These are phyloP conservation scores for Probaryconus sp. DNA, from an alignment of 1,140 invertebrate genomes.

Conservation along the genomic window DNA sequence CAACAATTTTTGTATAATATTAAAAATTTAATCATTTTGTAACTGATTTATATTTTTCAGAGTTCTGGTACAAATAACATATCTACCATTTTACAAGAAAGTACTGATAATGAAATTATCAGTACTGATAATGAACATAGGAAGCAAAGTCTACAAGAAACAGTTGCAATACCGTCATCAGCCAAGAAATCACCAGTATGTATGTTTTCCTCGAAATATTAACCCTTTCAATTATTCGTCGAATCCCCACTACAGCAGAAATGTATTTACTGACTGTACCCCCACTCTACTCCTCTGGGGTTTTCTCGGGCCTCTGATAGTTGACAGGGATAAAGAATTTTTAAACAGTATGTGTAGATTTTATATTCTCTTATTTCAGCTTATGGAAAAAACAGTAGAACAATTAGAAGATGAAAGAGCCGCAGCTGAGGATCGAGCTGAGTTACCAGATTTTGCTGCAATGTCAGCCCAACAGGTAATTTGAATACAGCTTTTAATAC, in stretches of 20 bases:
- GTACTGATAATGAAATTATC: conserved; percentile 29
- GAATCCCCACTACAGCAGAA: too few species aligned
- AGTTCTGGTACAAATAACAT: conserved; percentile 27
- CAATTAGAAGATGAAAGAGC: conserved; percentile 77
- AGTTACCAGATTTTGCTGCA: conserved; percentile 76
- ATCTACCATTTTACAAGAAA: conserved; percentile 20
- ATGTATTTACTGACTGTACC: too few species aligned
- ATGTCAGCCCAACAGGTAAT: conserved; percentile 79
- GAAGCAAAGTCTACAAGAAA: conserved; percentile 10
- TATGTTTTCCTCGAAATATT: too few species aligned
- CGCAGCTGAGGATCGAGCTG: conserved; percentile 74
- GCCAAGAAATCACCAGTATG: conserved; percentile 62
- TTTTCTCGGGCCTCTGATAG: too few species aligned
- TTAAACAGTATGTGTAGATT: conserved; percentile 35
- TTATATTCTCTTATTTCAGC: conserved; percentile 61
- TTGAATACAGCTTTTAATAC: conserved; percentile 2
- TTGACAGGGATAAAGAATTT: too few species aligned
- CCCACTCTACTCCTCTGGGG: too few species aligned
- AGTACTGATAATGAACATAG: conserved; percentile 37
- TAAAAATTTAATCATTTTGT: conserved; percentile 9
- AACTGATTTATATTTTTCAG: conserved; percentile 48
- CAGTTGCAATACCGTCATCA: conserved; percentile 4
- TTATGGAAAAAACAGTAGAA: conserved; percentile 73
- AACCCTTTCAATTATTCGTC: too few species aligned
- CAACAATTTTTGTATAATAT: conserved; percentile 9